phyloP scores from a whole-genome alignment of 1,140 invertebrate species.

The Chlorops oryzae region DNA sequence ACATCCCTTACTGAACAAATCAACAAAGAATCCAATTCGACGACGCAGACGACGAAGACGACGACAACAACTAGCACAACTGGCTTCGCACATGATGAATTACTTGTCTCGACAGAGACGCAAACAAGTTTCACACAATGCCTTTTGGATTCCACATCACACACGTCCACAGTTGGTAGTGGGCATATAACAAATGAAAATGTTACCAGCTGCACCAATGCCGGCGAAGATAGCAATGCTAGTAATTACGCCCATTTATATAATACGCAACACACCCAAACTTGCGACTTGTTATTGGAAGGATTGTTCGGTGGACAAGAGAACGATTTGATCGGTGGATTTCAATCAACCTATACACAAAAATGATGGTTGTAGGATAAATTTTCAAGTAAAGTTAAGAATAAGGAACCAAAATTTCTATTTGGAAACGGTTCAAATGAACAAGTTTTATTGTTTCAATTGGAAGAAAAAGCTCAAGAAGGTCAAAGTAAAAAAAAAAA shows the following conservation, averaged over 20 bases:
- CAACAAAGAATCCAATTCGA: too few relatives aligned
- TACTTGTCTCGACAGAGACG: conserved; percentile 48
- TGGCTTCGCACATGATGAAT: conserved; percentile 33
- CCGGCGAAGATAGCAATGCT: conserved; percentile 2
- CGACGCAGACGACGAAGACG: not conserved
- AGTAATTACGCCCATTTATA: conserved; percentile 1
- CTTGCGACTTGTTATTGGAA: conserved; percentile 15
- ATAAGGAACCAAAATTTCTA: too few relatives aligned
- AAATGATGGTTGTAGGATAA: conserved; percentile 26
- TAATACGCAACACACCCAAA: conserved; percentile 20
- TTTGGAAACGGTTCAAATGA: too few relatives aligned
- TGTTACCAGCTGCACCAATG: too few relatives aligned
- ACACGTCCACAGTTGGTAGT: not conserved
- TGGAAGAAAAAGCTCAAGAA: too few relatives aligned
- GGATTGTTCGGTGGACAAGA: conserved; percentile 18
- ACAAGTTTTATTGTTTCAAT: too few relatives aligned
- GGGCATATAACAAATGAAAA: too few relatives aligned
- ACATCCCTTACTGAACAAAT: conserved; percentile 13
- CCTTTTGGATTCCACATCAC: conserved; percentile 13
- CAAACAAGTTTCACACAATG: conserved; percentile 39
- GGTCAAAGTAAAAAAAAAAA: too few relatives aligned
- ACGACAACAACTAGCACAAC: not conserved
- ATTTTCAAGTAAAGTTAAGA: too few relatives aligned
- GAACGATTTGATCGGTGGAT: conserved; percentile 17
- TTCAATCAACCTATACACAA: conserved; percentile 20